phyloP scores from a whole-genome alignment of 2,888 invertebrate species.

The Epinotia ramella region DNA sequence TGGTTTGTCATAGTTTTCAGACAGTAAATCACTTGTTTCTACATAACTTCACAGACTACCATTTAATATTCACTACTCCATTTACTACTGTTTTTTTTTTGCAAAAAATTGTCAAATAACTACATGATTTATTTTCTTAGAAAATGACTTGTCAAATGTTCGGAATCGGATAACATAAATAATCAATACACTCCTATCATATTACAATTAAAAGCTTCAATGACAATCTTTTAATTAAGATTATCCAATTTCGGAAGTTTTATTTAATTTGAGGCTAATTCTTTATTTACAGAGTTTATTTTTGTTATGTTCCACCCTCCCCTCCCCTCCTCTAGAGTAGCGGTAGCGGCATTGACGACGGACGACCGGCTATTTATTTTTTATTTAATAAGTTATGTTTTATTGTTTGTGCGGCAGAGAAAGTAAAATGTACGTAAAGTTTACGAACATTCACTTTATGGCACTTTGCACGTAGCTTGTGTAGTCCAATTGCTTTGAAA shows the following conservation, averaged over 20 bases:
- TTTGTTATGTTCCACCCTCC: slow-evolving; percentile 55
- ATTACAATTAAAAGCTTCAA: too few species aligned
- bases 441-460: slow-evolving; percentile 23
- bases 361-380: slow-evolving; percentile 45
- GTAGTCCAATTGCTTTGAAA: background rate
- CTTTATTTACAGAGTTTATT: slow-evolving; percentile 66
- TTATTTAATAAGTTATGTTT: slow-evolving; percentile 56
- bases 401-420: slow-evolving; percentile 76
- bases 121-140: background rate
- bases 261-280: slow-evolving; percentile 55
- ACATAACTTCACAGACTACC: too few species aligned
- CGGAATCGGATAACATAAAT: slow-evolving; percentile 17
- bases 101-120: too few species aligned
- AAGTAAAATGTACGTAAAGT: slow-evolving; percentile 80
- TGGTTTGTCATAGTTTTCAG: too few species aligned
- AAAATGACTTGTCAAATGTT: background rate
- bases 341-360: slow-evolving; percentile 62
- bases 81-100: too few species aligned
- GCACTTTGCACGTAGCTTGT: slow-evolving; percentile 15
- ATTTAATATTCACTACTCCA: too few species aligned
- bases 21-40: too few species aligned
- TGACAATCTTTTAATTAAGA: background rate
- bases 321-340: slow-evolving; percentile 31
- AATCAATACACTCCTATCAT: background rate
- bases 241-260: slow-evolving; percentile 13